A percentile compares a stretch with the other conserved stretches of the same genome.
Conservation (phyloP, 2,888 invertebrate species). For the Drosophila stalkeri region DNA sequence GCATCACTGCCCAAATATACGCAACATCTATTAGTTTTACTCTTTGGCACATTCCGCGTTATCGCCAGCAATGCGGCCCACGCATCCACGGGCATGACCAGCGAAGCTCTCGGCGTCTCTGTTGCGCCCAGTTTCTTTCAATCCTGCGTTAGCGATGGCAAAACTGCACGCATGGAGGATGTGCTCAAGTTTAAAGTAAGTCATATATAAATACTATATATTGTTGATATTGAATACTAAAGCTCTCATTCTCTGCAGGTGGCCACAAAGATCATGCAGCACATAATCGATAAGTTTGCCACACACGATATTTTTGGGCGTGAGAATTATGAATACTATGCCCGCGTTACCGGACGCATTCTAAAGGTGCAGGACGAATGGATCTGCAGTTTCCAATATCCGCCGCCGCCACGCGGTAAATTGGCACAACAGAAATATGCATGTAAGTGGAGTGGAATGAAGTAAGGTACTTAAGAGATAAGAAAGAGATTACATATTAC, state of each 20-base stretch:
- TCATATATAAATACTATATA: neutral
- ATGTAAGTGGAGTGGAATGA: constrained; percentile 85
- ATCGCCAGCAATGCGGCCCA: constrained; percentile 96
- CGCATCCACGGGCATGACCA: constrained; percentile 96
- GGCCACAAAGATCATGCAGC: constrained; percentile 98
- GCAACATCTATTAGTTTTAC: constrained; percentile 95
- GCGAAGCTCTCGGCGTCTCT: constrained; percentile 97
- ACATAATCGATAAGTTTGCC: constrained; percentile 98
- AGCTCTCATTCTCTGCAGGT: constrained; percentile 87
- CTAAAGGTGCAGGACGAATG: constrained; percentile 97
- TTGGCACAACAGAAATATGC: constrained; percentile 89
- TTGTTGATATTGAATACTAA: neutral
- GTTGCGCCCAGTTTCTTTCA: constrained; percentile 98
- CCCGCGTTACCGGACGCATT: constrained; percentile 96
- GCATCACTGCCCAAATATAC: constrained; percentile 94
- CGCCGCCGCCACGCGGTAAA: constrained; percentile 89
- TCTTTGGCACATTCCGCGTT: constrained; percentile 98
- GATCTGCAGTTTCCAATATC: constrained; percentile 97
- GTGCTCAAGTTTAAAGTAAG: constrained; percentile 96
- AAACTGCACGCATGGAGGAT: constrained; percentile 98
- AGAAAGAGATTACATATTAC: no score
- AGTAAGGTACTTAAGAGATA: neutral
- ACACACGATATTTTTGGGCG: constrained; percentile 97
- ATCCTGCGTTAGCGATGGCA: constrained; percentile 97
- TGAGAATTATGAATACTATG: constrained; percentile 97